Evolutionary conservation across 2,888 invertebrate genomes (phyloP).

Genomic region (Agrypnus murinus): DNA sequence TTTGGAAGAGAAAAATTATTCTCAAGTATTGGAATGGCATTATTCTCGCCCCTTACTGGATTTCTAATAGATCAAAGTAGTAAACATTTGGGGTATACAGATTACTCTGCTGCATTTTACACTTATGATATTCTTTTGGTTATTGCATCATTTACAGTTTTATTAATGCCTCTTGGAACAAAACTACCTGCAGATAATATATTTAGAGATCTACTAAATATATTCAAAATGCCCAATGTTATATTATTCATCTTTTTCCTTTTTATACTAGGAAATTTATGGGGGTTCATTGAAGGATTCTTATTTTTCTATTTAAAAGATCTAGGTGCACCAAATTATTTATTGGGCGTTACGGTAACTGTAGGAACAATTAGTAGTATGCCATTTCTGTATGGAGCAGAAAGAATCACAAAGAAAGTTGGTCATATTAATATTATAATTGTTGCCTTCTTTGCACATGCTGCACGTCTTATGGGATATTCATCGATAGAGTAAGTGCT

Average conservation of each 20-base stretch:
- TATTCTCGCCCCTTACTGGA: constrained; percentile 87
- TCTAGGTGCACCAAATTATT: constrained; percentile 87
- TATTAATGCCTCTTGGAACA: constrained; percentile 85
- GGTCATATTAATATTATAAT: constrained; percentile 90
- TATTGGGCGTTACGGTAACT: constrained; percentile 88
- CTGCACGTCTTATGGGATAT: constrained; percentile 87
- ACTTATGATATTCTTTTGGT: constrained; percentile 83
- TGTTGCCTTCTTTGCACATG: constrained; percentile 89
- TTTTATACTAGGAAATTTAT: constrained; percentile 88
- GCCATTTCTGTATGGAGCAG: constrained; percentile 89
- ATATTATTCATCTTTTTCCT: constrained; percentile 87
- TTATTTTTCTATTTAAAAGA: constrained; percentile 90
- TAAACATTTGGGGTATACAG: constrained; percentile 81
- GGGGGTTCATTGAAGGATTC: constrained; percentile 93
- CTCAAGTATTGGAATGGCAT: constrained; percentile 88
- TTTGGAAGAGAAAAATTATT: constrained; percentile 87
- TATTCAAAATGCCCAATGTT: constrained; percentile 86
- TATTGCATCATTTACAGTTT: constrained; percentile 83
- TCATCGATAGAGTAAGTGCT: constrained; percentile 86
- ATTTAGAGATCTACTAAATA: constrained; percentile 82
- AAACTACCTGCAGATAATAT: constrained; percentile 87
- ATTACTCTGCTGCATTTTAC: constrained; percentile 92
- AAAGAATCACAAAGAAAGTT: constrained; percentile 85
- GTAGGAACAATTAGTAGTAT: constrained; percentile 89
- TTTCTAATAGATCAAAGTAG: constrained; percentile 84